A percentile compares a stretch with the other conserved stretches of the same genome.
These are phyloP conservation scores for Euzetes globulus DNA, from an alignment of 2,888 invertebrate species.

Conservation along the genomic window DNA sequence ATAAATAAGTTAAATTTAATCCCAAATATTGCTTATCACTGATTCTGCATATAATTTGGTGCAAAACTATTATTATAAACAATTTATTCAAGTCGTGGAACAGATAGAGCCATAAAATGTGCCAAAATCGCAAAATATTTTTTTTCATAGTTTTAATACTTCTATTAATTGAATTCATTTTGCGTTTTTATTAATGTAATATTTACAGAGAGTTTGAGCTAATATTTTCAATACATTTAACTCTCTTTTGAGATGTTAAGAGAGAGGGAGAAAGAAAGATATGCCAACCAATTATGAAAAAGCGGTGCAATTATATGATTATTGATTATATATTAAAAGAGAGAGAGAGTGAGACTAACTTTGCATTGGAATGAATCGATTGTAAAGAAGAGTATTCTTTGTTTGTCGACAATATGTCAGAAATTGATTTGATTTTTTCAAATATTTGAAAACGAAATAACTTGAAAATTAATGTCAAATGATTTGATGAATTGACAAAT, in stretches of 20 bases:
- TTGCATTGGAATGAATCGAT: neutral
- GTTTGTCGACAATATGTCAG: no score
- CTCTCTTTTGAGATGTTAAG: neutral
- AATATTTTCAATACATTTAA: neutral
- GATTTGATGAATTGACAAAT: no score
- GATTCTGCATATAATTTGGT: neutral
- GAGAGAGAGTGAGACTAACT: neutral
- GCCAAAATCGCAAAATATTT: neutral
- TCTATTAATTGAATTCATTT: neutral
- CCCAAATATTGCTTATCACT: neutral
- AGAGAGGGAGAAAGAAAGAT: neutral
- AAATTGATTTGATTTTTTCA: no score
- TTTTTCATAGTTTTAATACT: neutral
- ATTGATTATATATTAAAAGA: slow-evolving; percentile 13
- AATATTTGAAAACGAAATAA: no score
- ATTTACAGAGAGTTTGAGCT: slow-evolving; percentile 5
- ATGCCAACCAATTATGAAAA: neutral
- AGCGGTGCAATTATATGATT: slow-evolving; percentile 15
- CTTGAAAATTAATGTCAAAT: no score
- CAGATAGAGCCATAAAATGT: neutral
- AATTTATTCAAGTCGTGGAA: neutral
- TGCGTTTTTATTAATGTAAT: neutral
- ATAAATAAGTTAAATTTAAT: no score
- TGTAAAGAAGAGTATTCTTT: neutral
- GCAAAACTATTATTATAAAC: slow-evolving; percentile 3